Conservation (phyloP, 2,797 vertebrate genomes). For the Selene dorsalis region DNA sequence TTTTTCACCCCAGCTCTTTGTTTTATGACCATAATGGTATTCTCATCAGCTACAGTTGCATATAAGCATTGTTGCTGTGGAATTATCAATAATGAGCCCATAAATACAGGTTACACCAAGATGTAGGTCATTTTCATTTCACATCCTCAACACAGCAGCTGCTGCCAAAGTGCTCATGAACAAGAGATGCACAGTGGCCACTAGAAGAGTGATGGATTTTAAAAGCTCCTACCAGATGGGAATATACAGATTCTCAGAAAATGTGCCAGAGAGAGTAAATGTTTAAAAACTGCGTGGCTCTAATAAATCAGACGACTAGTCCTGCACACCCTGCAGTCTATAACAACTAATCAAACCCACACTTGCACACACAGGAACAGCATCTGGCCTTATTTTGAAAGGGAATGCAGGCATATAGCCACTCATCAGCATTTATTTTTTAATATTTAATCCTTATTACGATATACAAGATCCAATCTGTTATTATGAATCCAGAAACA, state of each 20-base stretch:
- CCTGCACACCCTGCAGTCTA: conserved; percentile 2
- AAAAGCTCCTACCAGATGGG: conserved; percentile 29
- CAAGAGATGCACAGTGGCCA: conserved; percentile 10
- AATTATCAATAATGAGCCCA: neutral
- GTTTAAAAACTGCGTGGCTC: conserved; percentile 3
- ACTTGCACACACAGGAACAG: neutral
- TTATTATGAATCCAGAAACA: conserved; percentile 17
- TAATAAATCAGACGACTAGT: conserved; percentile 40
- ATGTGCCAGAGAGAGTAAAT: conserved; percentile 12
- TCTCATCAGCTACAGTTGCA: neutral
- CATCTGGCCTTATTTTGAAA: conserved; percentile 18
- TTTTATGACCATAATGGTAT: neutral
- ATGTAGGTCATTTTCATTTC: neutral
- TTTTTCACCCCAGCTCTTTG: neutral
- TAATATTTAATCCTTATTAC: conserved; percentile 1
- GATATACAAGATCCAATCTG: conserved; percentile 1
- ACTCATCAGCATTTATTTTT: neutral
- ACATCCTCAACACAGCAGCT: neutral
- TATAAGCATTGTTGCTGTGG: neutral
- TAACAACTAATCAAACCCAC: conserved; percentile 34
- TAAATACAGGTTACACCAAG: neutral
- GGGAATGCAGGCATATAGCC: conserved; percentile 6
- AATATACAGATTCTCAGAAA: conserved; percentile 15
- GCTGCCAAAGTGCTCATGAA: neutral
- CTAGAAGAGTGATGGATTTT: conserved; percentile 17